Base-by-base conservation (phyloP, 2,888 invertebrate genomes). In the Drosophila neotestacea region DNA sequence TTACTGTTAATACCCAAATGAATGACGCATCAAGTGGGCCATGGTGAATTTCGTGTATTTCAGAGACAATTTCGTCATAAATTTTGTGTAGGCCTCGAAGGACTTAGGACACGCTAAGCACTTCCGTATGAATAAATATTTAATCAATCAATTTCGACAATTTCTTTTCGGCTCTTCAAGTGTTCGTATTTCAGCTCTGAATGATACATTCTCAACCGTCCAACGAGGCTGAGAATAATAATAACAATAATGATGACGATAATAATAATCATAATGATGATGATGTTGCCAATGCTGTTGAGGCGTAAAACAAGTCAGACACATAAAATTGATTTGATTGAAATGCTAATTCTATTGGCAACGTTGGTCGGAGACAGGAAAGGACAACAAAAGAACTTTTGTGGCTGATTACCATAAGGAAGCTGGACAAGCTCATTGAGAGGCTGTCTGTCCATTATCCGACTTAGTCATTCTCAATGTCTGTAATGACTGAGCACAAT, bases 291-390 rank as follows among this genome's bases (percentile, higher is more conserved):
- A 52, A 64, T 59, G 54, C 71, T 72, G 70, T 62, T 72, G 60
- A 59, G 75, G 81, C 77, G 81, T 79, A 77, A 81, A 79, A 81
- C 87, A 88, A 89, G 83, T 75, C 81, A 84, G 87, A 86, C 79
- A 84, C 72, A 88, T 84, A 48, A 86, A 89, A 82, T 79, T 79
- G 86, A 85, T 88, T 85, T 85, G 89, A 85, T 85, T 85, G 89
- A 89, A 85, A 89, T 85, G 89, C 89, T 89, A 85, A 85, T 85
- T 82, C 85, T 54, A 60, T 51, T 48, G 60, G 30, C 32, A 42
- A 11, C 48, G 10, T 30, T 11, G 27, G 16, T 10, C 16, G 10
- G n/a, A 39, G 30, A 38, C 28, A 64, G 51, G 47, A 46, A 65
- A 27, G 55, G 46, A 69, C 69, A 41, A 72, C 65, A 66, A 70